Percentiles rank a stretch among this genome's conserved stretches.
Evolutionary conservation across 2,888 invertebrate species (phyloP).

Genomic region (Zootermopsis nevadensis): DNA sequence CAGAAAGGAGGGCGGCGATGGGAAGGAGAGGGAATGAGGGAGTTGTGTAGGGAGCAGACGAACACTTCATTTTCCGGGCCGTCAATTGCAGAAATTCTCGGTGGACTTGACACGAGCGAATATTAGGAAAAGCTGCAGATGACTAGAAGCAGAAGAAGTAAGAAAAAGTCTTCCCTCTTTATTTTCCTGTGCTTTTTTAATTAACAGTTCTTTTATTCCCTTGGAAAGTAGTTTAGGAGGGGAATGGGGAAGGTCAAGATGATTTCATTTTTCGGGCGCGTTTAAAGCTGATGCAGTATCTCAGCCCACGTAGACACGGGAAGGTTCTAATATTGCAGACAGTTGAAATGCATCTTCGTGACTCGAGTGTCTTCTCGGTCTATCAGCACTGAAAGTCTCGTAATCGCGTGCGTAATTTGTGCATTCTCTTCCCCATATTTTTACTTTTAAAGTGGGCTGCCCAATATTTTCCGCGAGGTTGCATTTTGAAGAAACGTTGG

Average conservation of each 20-base stretch:
- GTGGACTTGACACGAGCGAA: conserved; percentile 50
- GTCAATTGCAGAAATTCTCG: conserved; percentile 54
- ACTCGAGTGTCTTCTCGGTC: no score
- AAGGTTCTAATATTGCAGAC: not conserved
- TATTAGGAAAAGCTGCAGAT: conserved; percentile 47
- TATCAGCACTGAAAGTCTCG: no score
- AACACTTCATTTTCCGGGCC: conserved; percentile 55
- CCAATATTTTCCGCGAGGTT: no score
- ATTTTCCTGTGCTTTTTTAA: conserved; percentile 40
- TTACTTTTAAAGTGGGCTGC: no score
- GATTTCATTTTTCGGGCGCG: conserved; percentile 29
- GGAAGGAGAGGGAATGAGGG: conserved; percentile 41
- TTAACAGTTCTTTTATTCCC: conserved; percentile 47
- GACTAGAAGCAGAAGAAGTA: conserved; percentile 26
- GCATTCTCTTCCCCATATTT: no score
- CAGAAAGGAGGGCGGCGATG: not conserved
- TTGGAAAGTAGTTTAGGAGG: conserved; percentile 10
- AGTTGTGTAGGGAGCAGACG: conserved; percentile 9
- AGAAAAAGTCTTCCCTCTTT: conserved; percentile 7
- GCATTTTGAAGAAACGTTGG: no score
- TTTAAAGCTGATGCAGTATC: conserved; percentile 12
- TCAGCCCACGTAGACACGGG: not conserved
- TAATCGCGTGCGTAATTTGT: no score
- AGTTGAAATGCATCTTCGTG: not conserved
- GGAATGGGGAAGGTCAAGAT: conserved; percentile 25